phyloP scores from a whole-genome alignment of 2,113 vertebrate genomes.

The Corythoichthys haematopterus region DNA sequence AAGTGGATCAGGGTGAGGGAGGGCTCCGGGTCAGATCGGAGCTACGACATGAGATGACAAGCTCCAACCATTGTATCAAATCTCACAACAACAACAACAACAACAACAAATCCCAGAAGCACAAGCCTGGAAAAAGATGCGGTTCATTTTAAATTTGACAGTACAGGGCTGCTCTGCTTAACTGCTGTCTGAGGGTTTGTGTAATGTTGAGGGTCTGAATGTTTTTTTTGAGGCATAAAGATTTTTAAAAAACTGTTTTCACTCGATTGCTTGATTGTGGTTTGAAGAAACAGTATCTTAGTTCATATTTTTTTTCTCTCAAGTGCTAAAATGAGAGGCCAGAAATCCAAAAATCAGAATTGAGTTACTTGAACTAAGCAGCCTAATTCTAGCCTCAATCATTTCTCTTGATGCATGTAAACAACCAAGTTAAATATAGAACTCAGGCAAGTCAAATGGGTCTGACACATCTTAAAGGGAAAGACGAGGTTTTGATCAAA shows the following conservation, averaged over 20 bases:
- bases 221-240: no score
- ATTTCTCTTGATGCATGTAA: slow-evolving; percentile 42
- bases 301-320: background rate
- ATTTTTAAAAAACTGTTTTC: no score
- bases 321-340: background rate
- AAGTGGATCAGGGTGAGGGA: slow-evolving; percentile 45
- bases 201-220: no score
- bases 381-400: slow-evolving; percentile 11
- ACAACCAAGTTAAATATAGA: slow-evolving; percentile 58
- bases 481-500: no score
- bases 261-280: background rate
- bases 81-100: background rate
- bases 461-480: no score
- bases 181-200: no score
- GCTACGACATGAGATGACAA: slow-evolving; percentile 37
- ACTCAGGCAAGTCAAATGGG: slow-evolving; percentile 22
- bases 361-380: background rate
- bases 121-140: background rate
- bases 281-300: background rate
- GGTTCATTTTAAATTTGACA: background rate
- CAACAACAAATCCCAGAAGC: background rate
- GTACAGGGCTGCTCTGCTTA: no score
- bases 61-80: background rate
- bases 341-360: background rate
- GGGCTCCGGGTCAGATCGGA: slow-evolving; percentile 46